phyloP scores from a whole-genome alignment of 92 coral and sea anemone species.

The Galaxea fascicularis region DNA sequence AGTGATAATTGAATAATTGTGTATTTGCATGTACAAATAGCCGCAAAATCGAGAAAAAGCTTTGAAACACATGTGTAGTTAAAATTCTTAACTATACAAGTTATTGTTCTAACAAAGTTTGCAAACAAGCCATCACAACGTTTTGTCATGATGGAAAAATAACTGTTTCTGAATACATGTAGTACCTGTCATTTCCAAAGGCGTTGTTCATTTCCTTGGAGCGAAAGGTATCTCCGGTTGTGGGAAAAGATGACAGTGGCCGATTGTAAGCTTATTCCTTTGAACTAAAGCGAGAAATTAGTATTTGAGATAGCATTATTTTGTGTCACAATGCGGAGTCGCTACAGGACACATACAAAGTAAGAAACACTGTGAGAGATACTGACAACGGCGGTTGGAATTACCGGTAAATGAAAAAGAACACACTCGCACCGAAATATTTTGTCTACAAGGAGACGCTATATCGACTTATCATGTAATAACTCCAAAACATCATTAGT shows the following conservation, averaged over 20 bases:
- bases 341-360: neutral
- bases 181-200: neutral
- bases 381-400: neutral
- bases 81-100: too few species aligned
- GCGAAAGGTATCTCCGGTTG: neutral
- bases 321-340: neutral
- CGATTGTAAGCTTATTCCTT: neutral
- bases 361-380: neutral
- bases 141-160: neutral
- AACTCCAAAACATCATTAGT: neutral
- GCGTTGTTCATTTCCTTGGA: slow-evolving; percentile 15
- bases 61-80: slow-evolving; percentile 13
- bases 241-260: slow-evolving; percentile 1
- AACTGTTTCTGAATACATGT: neutral
- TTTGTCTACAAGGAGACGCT: neutral
- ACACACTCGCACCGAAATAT: neutral
- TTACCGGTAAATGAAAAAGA: neutral
- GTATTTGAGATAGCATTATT: neutral
- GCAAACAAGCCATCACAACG: neutral
- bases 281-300: neutral
- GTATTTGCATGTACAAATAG: slow-evolving; percentile 14
- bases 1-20: neutral
- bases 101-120: neutral
- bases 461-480: neutral
- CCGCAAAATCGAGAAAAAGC: slow-evolving; percentile 3